Percentiles rank a stretch among this genome's conserved stretches.
Conservation (phyloP, 2,888 invertebrate species). For the Toxonevra muliebris region DNA sequence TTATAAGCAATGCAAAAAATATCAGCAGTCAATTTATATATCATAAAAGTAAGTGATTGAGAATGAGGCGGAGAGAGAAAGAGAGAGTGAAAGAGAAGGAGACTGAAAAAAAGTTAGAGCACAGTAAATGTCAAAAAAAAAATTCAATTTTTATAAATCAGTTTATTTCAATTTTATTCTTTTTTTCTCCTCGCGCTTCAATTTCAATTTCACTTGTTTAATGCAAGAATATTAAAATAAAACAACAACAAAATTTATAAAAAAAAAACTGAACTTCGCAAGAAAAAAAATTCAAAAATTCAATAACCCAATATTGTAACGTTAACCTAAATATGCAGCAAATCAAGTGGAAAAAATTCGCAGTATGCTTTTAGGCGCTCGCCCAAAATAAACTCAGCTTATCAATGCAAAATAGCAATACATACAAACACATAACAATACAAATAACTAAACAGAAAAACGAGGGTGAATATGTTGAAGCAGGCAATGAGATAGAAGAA, state of each 20-base stretch:
- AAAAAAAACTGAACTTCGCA: no score
- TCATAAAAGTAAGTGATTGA: no score
- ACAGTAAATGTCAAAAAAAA: constrained; percentile 2
- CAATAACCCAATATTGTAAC: neutral
- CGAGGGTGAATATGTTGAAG: neutral
- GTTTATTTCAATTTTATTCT: neutral
- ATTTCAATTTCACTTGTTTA: no score
- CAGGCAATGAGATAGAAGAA: neutral
- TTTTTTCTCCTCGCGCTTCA: neutral
- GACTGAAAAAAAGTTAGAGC: no score
- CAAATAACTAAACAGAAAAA: neutral
- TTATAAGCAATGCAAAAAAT: no score
- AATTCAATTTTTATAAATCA: constrained; percentile 1
- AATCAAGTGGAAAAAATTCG: constrained; percentile 15
- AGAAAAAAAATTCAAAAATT: neutral
- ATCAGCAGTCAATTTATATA: no score
- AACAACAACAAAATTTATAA: no score
- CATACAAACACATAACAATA: no score
- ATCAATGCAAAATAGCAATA: neutral
- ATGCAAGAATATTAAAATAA: no score
- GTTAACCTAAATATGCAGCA: constrained; percentile 17
- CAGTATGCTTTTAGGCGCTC: constrained; percentile 7
- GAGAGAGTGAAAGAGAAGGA: no score
- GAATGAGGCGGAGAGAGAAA: no score
- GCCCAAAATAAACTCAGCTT: neutral